These are phyloP conservation scores for Zaprionus davidi DNA, from an alignment of 1,140 invertebrate genomes.

Conservation along the genomic window DNA sequence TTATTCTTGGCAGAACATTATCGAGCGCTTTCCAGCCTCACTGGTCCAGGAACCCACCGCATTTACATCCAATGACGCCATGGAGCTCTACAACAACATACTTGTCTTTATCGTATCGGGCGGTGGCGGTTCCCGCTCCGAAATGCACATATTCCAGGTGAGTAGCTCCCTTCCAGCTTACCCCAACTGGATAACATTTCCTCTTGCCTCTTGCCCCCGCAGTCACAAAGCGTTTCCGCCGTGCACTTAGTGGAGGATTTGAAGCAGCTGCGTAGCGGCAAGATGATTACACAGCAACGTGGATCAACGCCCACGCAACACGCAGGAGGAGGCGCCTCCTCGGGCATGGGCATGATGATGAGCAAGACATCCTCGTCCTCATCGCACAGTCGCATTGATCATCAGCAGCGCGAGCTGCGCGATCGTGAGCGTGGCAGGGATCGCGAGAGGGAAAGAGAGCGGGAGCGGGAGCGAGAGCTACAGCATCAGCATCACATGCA, in stretches of 20 bases:
- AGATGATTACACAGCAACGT: constrained; percentile 86
- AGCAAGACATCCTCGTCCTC: constrained; percentile 84
- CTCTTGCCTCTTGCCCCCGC: constrained; percentile 49
- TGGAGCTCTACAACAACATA: constrained; percentile 99
- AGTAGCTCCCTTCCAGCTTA: not conserved
- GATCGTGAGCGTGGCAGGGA: constrained; percentile 57
- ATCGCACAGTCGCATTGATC: constrained; percentile 60
- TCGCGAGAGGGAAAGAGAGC: constrained; percentile 58
- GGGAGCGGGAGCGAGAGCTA: constrained; percentile 59
- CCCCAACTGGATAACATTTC: not conserved
- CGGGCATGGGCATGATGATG: constrained; percentile 70
- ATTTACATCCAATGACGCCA: constrained; percentile 97
- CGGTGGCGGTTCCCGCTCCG: constrained; percentile 88
- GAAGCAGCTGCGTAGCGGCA: constrained; percentile 91
- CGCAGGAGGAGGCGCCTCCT: constrained; percentile 51
- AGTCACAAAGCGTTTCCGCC: constrained; percentile 93
- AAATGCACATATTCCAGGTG: constrained; percentile 99
- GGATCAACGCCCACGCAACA: constrained; percentile 83
- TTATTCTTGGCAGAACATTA: constrained; percentile 90
- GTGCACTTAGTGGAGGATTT: constrained; percentile 94
- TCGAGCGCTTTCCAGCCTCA: constrained; percentile 97
- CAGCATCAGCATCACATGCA: constrained; percentile 61
- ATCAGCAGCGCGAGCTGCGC: constrained; percentile 67
- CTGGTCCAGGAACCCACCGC: constrained; percentile 97
- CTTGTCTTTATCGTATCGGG: constrained; percentile 96